Evolutionary conservation across 2,797 vertebrate genomes (phyloP).

Genomic region (Octomys mimax): DNA sequence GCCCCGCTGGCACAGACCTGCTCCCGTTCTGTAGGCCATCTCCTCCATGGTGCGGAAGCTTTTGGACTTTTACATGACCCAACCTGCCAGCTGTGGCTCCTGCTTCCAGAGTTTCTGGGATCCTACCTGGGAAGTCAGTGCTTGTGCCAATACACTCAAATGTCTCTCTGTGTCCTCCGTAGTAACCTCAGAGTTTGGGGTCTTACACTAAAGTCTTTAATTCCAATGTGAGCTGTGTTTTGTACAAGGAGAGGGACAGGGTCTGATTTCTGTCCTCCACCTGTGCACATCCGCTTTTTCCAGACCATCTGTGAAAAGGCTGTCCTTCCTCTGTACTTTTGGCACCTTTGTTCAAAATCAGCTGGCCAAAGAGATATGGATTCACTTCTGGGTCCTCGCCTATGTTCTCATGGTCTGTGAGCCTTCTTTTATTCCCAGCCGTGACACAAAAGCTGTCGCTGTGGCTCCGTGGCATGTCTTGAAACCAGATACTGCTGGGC

Average conservation of each 20-base stretch:
- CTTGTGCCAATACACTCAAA: not conserved
- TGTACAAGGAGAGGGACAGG: not conserved
- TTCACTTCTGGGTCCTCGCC: not conserved
- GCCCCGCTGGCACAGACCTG: not conserved
- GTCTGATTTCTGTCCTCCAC: not conserved
- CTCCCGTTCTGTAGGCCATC: not conserved
- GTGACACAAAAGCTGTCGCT: not conserved
- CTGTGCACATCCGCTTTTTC: not conserved
- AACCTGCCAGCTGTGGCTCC: not conserved
- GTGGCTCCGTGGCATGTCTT: not conserved
- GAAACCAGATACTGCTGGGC: not conserved
- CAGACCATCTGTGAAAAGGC: not conserved
- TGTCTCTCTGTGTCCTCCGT: not conserved
- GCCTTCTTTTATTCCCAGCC: not conserved
- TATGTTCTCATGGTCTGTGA: not conserved
- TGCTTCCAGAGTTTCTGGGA: not conserved
- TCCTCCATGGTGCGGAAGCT: not conserved
- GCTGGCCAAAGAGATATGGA: not conserved
- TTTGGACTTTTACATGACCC: not conserved
- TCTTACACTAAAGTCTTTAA: not conserved
- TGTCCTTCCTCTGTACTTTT: not conserved
- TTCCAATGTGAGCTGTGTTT: not conserved
- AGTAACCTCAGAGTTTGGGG: not conserved
- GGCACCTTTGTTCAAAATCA: not conserved
- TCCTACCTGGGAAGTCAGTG: not conserved